phyloP scores from a whole-genome alignment of 2,888 invertebrate genomes.

The Heliconius aoede region DNA sequence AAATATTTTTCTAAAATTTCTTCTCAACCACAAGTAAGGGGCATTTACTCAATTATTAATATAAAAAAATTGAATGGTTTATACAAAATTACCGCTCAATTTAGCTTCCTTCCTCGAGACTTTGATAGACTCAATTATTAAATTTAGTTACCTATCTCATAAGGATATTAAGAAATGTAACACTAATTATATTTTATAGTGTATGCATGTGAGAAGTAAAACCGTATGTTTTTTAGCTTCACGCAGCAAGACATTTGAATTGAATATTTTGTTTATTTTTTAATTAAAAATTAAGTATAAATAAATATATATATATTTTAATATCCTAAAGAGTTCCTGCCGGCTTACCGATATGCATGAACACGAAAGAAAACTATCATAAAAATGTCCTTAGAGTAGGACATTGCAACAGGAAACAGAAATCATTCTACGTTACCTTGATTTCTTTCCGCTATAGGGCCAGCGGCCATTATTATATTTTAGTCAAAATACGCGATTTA shows the following conservation, averaged over 20 bases:
- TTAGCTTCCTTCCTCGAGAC: background rate
- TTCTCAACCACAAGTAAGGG: background rate
- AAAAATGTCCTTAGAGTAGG: no score
- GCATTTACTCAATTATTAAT: background rate
- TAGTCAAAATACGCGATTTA: constrained; percentile 1
- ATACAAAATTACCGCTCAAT: background rate
- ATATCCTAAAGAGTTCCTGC: no score
- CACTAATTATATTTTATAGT: no score
- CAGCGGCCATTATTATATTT: constrained; percentile 91
- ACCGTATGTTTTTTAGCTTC: no score
- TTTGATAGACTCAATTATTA: background rate
- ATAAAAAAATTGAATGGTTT: background rate
- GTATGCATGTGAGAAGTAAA: no score
- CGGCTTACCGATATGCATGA: no score
- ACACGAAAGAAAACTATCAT: no score
- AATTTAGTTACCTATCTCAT: background rate
- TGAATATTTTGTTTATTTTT: no score
- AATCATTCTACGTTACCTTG: constrained; percentile 88
- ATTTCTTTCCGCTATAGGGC: constrained; percentile 98
- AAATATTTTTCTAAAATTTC: background rate
- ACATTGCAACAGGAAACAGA: constrained; percentile 8
- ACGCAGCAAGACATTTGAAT: no score
- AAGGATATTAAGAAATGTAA: no score
- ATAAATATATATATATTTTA: no score
- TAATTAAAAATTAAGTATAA: no score